Evolutionary conservation across 2,888 invertebrate genomes (phyloP).

Genomic region (Andrena minutula): DNA sequence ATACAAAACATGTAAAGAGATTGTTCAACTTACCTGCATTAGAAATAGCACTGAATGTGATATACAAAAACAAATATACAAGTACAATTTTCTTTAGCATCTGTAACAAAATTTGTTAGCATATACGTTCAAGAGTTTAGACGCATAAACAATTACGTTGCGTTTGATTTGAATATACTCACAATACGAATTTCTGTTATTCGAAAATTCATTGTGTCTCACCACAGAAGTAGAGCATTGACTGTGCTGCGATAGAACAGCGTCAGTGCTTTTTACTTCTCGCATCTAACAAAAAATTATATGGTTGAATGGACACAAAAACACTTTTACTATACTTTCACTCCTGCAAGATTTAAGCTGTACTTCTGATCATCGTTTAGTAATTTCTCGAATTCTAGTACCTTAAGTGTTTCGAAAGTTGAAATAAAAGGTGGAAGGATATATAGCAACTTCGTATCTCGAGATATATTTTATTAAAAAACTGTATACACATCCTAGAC

Average conservation of each 20-base stretch:
- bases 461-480: constrained; percentile 71
- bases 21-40: constrained; percentile 35
- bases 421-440: not conserved
- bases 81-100: constrained; percentile 34
- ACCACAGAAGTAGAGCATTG: constrained; percentile 1
- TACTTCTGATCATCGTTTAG: not conserved
- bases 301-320: constrained; percentile 38
- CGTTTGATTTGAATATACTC: constrained; percentile 26
- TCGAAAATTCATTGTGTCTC: constrained; percentile 36
- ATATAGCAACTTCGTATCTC: constrained; percentile 35
- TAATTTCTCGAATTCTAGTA: not conserved
- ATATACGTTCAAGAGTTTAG: not conserved
- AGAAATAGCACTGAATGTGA: constrained; percentile 28
- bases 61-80: constrained; percentile 32
- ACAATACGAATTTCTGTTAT: constrained; percentile 13
- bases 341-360: constrained; percentile 17
- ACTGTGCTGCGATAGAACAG: constrained; percentile 24
- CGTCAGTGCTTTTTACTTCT: constrained; percentile 18
- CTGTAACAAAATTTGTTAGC: constrained; percentile 36
- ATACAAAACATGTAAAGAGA: not conserved
- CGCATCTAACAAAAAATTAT: constrained; percentile 42
- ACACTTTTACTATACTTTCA: constrained; percentile 52
- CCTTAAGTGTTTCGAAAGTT: not conserved
- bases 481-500: constrained; percentile 80
- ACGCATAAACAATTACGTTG: not conserved